Evolutionary conservation across 1,140 invertebrate species (phyloP).

Genomic region (Temnothorax nylanderi): DNA sequence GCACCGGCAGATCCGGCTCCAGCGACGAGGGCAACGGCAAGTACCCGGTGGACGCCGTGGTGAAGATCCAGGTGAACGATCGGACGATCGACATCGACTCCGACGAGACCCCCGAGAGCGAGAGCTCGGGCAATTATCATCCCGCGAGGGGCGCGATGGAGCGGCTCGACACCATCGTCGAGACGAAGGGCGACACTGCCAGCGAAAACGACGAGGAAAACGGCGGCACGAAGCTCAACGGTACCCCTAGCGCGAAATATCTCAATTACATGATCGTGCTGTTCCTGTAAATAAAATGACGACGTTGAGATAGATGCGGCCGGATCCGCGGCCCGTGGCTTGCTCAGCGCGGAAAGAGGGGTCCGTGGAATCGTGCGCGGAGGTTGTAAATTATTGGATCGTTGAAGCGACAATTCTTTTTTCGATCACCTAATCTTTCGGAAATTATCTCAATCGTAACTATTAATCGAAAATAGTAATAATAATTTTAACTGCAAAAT

Average conservation of each 20-base stretch:
- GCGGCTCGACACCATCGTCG: constrained; percentile 82
- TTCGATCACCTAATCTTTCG: neutral
- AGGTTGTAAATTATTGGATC: neutral
- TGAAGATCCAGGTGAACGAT: constrained; percentile 81
- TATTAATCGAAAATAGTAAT: neutral
- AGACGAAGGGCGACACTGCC: constrained; percentile 80
- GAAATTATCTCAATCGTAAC: neutral
- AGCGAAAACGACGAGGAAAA: constrained; percentile 80
- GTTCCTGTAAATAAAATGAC: constrained; percentile 78
- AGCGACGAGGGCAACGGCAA: constrained; percentile 63
- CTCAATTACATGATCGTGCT: constrained; percentile 84
- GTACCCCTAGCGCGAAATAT: constrained; percentile 79
- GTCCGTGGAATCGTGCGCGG: neutral
- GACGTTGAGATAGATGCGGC: constrained; percentile 52
- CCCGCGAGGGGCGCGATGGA: constrained; percentile 68
- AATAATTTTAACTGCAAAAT: neutral
- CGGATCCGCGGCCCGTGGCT: constrained; percentile 49
- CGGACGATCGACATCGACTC: constrained; percentile 78
- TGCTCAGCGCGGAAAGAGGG: neutral
- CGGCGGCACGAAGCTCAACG: constrained; percentile 76
- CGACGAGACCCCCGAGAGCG: constrained; percentile 77
- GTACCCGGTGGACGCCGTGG: constrained; percentile 78
- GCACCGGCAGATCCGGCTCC: constrained; percentile 43
- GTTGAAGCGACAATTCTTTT: neutral
- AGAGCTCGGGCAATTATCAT: constrained; percentile 60